phyloP scores from a whole-genome alignment of 2,888 invertebrate genomes.

The Poecilobothrus nobilitatus region DNA sequence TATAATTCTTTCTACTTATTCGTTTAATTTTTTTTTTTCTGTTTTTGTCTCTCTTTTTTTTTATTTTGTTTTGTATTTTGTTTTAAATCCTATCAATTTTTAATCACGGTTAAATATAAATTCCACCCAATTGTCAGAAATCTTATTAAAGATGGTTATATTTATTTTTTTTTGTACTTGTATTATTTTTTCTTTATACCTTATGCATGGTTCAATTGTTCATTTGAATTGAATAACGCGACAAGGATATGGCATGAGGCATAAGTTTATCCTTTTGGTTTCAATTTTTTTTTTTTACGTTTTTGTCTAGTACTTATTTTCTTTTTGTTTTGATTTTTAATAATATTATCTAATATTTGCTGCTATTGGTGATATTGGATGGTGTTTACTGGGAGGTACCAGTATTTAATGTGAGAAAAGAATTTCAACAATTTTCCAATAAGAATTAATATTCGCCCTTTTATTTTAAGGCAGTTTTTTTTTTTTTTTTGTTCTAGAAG shows the following conservation, averaged over 20 bases:
- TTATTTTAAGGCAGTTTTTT: no score
- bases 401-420: no score
- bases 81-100: not conserved
- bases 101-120: not conserved
- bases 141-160: conserved; percentile 1
- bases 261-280: not conserved
- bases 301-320: not conserved
- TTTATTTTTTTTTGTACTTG: not conserved
- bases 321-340: no score
- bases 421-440: no score
- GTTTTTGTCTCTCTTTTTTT: not conserved
- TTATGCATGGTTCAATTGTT: no score
- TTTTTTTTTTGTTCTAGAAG: no score
- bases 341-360: no score
- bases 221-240: not conserved
- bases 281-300: not conserved
- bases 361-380: no score
- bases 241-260: not conserved
- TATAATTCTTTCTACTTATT: not conserved
- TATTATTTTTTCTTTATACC: no score
- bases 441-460: no score
- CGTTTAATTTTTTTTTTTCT: not conserved
- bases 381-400: no score
- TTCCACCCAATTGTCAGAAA: not conserved
- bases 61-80: no score